These are phyloP conservation scores for Brenthis hecate DNA, from an alignment of 2,888 invertebrate species.

Conservation along the genomic window DNA sequence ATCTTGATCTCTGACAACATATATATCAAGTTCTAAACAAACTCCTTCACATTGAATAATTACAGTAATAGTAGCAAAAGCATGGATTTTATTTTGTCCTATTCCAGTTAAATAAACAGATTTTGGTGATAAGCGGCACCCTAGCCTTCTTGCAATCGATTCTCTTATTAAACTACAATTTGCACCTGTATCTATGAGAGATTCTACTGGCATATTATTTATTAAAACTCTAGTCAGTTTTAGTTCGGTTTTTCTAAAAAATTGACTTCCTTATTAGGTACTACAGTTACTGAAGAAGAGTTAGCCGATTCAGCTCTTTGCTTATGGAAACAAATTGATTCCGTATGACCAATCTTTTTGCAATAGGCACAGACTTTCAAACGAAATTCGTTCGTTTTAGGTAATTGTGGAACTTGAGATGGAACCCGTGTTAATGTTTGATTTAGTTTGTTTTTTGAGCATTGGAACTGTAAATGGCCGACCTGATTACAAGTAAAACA, in stretches of 20 bases:
- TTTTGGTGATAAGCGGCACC: slow-evolving; percentile 23
- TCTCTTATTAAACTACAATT: slow-evolving; percentile 40
- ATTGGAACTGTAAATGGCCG: too few species aligned
- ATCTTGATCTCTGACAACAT: slow-evolving; percentile 32
- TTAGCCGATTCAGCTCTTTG: too few species aligned
- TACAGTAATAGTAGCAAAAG: slow-evolving; percentile 33
- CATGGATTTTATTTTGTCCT: slow-evolving; percentile 28
- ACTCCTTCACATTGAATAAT: slow-evolving; percentile 37
- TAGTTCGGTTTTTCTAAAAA: slow-evolving; percentile 8
- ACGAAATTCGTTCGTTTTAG: background rate
- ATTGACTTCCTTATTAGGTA: slow-evolving; percentile 17
- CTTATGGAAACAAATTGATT: too few species aligned
- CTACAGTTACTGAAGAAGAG: background rate
- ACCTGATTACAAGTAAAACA: slow-evolving; percentile 14
- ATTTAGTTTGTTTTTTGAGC: too few species aligned
- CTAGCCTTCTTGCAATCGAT: slow-evolving; percentile 31
- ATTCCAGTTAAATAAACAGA: slow-evolving; percentile 29
- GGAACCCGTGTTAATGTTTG: too few species aligned
- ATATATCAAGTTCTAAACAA: slow-evolving; percentile 40
- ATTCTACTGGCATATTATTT: slow-evolving; percentile 20
- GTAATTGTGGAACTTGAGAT: too few species aligned
- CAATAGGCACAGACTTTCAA: slow-evolving; percentile 33
- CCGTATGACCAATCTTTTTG: slow-evolving; percentile 37
- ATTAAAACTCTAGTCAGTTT: slow-evolving; percentile 33
- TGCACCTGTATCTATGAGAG: slow-evolving; percentile 41